Evolutionary conservation across 2,797 vertebrate genomes (phyloP).

Genomic region (Clarias fuscus): DNA sequence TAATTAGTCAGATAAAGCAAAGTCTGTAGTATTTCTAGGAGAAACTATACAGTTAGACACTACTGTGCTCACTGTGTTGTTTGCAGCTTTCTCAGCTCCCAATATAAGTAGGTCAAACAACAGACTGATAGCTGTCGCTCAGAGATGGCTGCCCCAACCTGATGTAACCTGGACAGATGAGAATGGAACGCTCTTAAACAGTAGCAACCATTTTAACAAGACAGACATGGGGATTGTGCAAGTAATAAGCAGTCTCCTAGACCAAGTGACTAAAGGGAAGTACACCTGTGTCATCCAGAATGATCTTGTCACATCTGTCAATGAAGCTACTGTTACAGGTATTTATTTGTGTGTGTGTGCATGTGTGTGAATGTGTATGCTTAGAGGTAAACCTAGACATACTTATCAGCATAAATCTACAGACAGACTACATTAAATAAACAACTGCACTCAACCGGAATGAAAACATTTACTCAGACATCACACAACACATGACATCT

Average conservation of each 20-base stretch:
- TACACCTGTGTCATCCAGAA: conserved; percentile 81
- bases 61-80: background rate
- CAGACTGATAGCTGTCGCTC: conserved; percentile 68
- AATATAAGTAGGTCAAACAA: conserved; percentile 58
- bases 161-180: conserved; percentile 69
- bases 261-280: conserved; percentile 55
- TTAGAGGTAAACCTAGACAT: background rate
- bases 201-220: conserved; percentile 54
- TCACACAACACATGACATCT: background rate
- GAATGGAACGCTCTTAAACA: conserved; percentile 35
- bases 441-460: background rate
- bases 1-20: background rate
- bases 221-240: conserved; percentile 64
- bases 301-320: conserved; percentile 70
- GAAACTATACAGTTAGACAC: background rate
- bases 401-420: background rate
- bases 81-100: conserved; percentile 77
- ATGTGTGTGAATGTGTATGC: background rate
- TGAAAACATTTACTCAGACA: conserved; percentile 45
- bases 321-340: conserved; percentile 78
- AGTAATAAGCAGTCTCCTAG: conserved; percentile 69
- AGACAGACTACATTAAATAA: conserved; percentile 6
- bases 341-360: background rate
- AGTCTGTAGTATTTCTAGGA: background rate
- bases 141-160: conserved; percentile 77